Evolutionary conservation across 2,113 vertebrate species (phyloP), one percentile per base, ranked within the genome.

Genomic region (Cyrtonyx montezumae): DNA sequence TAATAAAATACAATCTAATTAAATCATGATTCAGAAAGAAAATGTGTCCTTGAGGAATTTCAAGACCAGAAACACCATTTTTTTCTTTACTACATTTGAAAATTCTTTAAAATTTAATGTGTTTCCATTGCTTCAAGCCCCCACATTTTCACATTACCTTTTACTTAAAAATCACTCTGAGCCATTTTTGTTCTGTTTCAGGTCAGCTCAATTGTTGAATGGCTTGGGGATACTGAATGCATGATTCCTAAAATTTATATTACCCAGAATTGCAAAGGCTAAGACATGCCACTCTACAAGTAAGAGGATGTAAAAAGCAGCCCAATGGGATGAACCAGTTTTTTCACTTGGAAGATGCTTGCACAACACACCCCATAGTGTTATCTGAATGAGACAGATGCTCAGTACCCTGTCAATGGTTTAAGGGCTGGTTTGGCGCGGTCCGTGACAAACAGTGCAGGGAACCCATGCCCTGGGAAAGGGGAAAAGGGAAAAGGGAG

Each of bases 1-100:
- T 97, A 98, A 98, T 98, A 98, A 98, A 98, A 97, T 96, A 96
- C 98, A 97, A 97, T 96, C 97, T 97, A 97, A 97, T 97, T 96
- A 97, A 91, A 93, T 55, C 37, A 37, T 75, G 90, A 95, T 67
- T 97, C 82, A 71, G 59, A 94, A 89, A 58, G 68, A 91, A 95
- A 94, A 88, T 94, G 76, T 79, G 70, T 95, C 67, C 83, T 97
- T 96, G 86, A 91, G 91, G 90, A 95, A 91, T 95, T 92, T 91
- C 92, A 82, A 75, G 73, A 82, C 53, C 91, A 95, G 68, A 45
- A 95, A 94, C 6, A 61, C 6, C 9, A 21, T 84, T 91, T 95
- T 96, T 94, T 96, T 89, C 80, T 87, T 87, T 88, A 87, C 73
- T 91, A 32, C 65, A 62, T 97, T 96, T 92, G 87, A 97, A 97